Evolutionary conservation across 2,797 vertebrate genomes (phyloP), one percentile per base, ranked within the genome.

Genomic region (Enteromius viviparus): DNA sequence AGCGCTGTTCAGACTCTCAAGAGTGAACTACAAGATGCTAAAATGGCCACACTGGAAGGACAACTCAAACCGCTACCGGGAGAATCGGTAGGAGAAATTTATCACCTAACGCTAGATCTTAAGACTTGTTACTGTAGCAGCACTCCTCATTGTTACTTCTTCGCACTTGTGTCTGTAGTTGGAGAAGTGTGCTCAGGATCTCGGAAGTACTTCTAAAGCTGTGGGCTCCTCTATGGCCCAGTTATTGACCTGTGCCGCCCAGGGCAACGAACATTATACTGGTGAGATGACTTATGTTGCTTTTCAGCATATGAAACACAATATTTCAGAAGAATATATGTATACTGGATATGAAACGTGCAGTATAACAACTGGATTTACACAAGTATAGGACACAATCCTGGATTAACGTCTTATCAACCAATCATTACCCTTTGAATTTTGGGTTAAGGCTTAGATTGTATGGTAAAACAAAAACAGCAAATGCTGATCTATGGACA

Each of bases 161-260:
- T 76, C 51, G 84, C 1, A 40, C 1, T 19, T 81, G 45, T 76
- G 1, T 72, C 3, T 88, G 58, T 65, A 99, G 98, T 94, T 99
- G 81, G 98, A 99, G 93, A 99, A 98, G 88, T 99, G 98, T 79
- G 97, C 98, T 60, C 98, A 99, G 92, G 98, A 99, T 90, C 93
- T 99, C 85, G 98, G 98, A 78, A 98, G 97, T 79, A 99, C 97
- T 0, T 99, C 98, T 0, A 99, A 99, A 91, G 96, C 98, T 0
- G 98, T 99, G 0, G 98, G 98, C 29, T 99, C 98, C 3, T 99
- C 97, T 26, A 99, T 99, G 98, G 98, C 98, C 0, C 98, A 99
- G 90, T 84, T 99, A 80, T 91, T 99, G 83, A 99, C 98, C 40
- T 99, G 98, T 82, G 98, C 98, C 34, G 98, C 98, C 19, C 98